A percentile compares a stretch with the other conserved stretches of the same genome.
phyloP scores from a whole-genome alignment of 1,140 invertebrate species.

The fruit fly (Drosophila melanogaster) region Release_6_plus_ISO1_MT NT_033777.3:6320001-6320500 shows the following conservation, averaged over 20 bases:
- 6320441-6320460: no score
- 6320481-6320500: no score
- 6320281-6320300: background rate
- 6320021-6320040: slow-evolving; percentile 42
- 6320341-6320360: no score
- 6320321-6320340: background rate
- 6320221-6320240: background rate
- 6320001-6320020: slow-evolving; percentile 30
- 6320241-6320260: no score
- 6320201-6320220: slow-evolving; percentile 20
- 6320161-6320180: slow-evolving; percentile 21
- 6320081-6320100: slow-evolving; percentile 26
- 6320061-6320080: slow-evolving; percentile 62
- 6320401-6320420: no score
- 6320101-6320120: slow-evolving; percentile 22
- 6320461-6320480: no score
- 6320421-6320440: no score
- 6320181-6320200: slow-evolving; percentile 17
- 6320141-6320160: slow-evolving; percentile 48
- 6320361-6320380: no score
- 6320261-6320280: no score
- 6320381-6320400: no score
- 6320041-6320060: slow-evolving; percentile 21
- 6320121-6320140: slow-evolving; percentile 13
- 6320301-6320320: background rate